These are phyloP conservation scores for Nannobrachium achirus DNA, from an alignment of 2,113 vertebrate species.

Conservation along the genomic window DNA sequence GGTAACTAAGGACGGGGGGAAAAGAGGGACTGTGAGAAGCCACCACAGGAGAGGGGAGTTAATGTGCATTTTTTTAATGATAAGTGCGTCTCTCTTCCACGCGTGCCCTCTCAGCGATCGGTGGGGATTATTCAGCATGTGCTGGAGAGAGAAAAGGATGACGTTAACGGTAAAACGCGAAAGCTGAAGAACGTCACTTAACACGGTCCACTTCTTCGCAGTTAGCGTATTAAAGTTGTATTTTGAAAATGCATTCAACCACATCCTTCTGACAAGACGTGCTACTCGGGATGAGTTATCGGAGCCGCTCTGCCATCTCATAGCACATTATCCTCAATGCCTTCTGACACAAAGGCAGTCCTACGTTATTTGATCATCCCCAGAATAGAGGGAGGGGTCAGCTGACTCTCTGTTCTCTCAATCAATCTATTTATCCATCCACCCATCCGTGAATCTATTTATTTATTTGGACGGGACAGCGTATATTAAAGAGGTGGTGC, in stretches of 20 bases:
- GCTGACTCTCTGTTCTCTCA: slow-evolving; percentile 5
- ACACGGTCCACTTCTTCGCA: slow-evolving; percentile 19
- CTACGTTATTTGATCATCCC: slow-evolving; percentile 12
- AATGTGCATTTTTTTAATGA: slow-evolving; percentile 76
- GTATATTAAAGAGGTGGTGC: too few species aligned
- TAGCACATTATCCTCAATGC: slow-evolving; percentile 15
- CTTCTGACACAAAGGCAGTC: slow-evolving; percentile 9
- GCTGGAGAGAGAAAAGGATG: slow-evolving; percentile 46
- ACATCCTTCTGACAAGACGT: slow-evolving; percentile 27
- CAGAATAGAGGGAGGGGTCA: neutral
- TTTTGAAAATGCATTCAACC: slow-evolving; percentile 32
- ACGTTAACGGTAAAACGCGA: slow-evolving; percentile 14
- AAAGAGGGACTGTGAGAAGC: slow-evolving; percentile 43
- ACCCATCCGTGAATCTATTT: too few species aligned
- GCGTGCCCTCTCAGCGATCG: slow-evolving; percentile 65
- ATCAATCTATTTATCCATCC: too few species aligned
- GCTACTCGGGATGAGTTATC: slow-evolving; percentile 9
- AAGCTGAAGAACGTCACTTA: neutral
- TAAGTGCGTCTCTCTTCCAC: slow-evolving; percentile 65
- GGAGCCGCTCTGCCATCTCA: slow-evolving; percentile 16
- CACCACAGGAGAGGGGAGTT: neutral
- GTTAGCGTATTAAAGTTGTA: neutral
- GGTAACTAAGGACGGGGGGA: slow-evolving; percentile 43
- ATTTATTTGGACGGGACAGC: too few species aligned
- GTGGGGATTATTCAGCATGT: slow-evolving; percentile 59